These are phyloP conservation scores for Microctonus hyperodae DNA, from an alignment of 2,888 invertebrate species.

Conservation along the genomic window DNA sequence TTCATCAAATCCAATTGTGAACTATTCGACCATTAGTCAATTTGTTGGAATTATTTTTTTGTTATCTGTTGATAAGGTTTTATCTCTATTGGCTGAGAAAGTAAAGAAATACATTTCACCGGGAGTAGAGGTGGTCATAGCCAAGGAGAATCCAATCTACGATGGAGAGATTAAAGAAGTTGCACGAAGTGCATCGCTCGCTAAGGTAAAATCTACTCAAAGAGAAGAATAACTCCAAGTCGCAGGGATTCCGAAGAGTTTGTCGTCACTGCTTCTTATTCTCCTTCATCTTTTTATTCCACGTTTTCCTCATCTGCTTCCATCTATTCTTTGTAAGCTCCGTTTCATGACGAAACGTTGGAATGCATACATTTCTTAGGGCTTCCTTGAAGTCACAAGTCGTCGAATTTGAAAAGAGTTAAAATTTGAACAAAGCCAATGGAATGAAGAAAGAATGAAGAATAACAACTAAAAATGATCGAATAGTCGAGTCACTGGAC, in stretches of 20 bases:
- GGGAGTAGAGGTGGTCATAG: neutral
- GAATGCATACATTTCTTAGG: conserved; percentile 50
- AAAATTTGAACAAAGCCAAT: conserved; percentile 32
- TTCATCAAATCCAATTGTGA: neutral
- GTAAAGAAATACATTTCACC: conserved; percentile 1
- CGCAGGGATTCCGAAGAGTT: conserved; percentile 11
- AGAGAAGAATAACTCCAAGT: conserved; percentile 3
- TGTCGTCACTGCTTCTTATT: neutral
- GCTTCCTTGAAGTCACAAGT: conserved; percentile 41
- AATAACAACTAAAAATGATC: conserved; percentile 48
- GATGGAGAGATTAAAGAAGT: conserved; percentile 5
- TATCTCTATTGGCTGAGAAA: conserved; percentile 9
- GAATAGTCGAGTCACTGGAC: conserved; percentile 37
- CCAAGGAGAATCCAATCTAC: conserved; percentile 9
- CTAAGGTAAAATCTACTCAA: conserved; percentile 7
- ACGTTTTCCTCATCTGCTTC: neutral
- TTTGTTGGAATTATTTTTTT: neutral
- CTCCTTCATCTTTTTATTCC: conserved; percentile 19
- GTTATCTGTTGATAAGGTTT: conserved; percentile 4
- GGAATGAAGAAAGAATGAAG: conserved; percentile 28
- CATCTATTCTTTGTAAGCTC: conserved; percentile 4
- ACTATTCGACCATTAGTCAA: neutral
- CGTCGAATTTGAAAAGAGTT: conserved; percentile 32
- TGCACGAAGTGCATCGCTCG: neutral
- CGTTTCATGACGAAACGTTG: conserved; percentile 36